Evolutionary conservation across 1,140 invertebrate species (phyloP).

Genomic region (Nilaparvata lugens): DNA sequence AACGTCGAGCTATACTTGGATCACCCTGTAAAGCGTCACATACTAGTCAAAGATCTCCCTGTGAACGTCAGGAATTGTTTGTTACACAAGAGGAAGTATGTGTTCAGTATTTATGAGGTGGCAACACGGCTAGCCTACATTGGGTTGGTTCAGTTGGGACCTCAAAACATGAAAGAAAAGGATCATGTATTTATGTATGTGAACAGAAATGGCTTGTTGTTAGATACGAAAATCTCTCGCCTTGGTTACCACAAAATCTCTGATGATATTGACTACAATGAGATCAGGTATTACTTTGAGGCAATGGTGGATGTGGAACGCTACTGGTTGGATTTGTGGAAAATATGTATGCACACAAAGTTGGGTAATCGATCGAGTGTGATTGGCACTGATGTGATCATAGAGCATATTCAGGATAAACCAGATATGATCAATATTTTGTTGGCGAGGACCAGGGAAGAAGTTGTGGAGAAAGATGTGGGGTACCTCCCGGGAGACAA

Average conservation of each 20-base stretch:
- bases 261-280: slow-evolving; percentile 43
- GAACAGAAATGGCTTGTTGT: slow-evolving; percentile 48
- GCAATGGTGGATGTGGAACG: slow-evolving; percentile 45
- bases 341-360: slow-evolving; percentile 54
- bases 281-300: slow-evolving; percentile 45
- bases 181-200: slow-evolving; percentile 61
- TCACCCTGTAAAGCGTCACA: slow-evolving; percentile 58
- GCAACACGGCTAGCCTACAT: slow-evolving; percentile 49
- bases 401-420: slow-evolving; percentile 44
- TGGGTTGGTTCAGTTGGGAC: slow-evolving; percentile 62
- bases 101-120: slow-evolving; percentile 49
- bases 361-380: slow-evolving; percentile 38
- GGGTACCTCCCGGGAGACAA: slow-evolving; percentile 60
- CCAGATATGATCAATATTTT: slow-evolving; percentile 37
- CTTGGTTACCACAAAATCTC: slow-evolving; percentile 53
- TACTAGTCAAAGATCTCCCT: slow-evolving; percentile 49
- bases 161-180: slow-evolving; percentile 53
- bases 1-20: slow-evolving; percentile 49
- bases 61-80: slow-evolving; percentile 42
- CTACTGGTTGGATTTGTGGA: slow-evolving; percentile 65
- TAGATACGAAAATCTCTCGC: slow-evolving; percentile 55
- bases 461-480: slow-evolving; percentile 41
- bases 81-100: slow-evolving; percentile 47
- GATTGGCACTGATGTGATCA: slow-evolving; percentile 39
- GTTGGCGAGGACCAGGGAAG: slow-evolving; percentile 33